phyloP scores from a whole-genome alignment of 1,140 invertebrate species.

The Rhizoglyphus robini region DNA sequence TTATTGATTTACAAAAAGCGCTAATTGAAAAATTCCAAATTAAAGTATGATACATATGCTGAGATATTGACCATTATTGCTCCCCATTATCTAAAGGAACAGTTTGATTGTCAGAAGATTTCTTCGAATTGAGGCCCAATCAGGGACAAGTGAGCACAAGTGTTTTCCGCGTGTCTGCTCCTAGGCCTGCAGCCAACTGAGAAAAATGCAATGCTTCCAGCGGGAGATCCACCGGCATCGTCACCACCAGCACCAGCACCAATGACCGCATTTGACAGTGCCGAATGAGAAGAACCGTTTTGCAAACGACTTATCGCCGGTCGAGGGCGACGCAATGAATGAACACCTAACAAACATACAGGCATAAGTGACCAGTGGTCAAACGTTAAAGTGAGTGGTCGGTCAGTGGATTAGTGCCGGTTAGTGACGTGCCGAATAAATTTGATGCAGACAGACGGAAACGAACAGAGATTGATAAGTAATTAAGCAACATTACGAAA shows the following conservation, averaged over 20 bases:
- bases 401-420: neutral
- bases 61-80: too few relatives aligned
- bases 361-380: neutral
- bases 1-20: too few relatives aligned
- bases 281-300: too few relatives aligned
- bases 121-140: neutral
- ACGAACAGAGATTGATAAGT: too few relatives aligned
- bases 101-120: conserved; percentile 1
- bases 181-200: neutral
- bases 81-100: too few relatives aligned
- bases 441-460: too few relatives aligned
- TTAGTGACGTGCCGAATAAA: neutral
- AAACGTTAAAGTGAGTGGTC: neutral
- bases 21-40: too few relatives aligned
- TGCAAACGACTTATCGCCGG: neutral
- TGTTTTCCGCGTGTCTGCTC: neutral
- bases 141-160: neutral
- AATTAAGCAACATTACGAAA: too few relatives aligned
- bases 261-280: too few relatives aligned
- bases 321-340: neutral
- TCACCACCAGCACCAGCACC: conserved; percentile 2
- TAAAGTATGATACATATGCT: too few relatives aligned
- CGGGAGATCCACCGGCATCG: neutral
- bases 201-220: too few relatives aligned
- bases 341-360: neutral